Conservation (phyloP, 1,140 invertebrate species). For the Odontomachus brunneus region DNA sequence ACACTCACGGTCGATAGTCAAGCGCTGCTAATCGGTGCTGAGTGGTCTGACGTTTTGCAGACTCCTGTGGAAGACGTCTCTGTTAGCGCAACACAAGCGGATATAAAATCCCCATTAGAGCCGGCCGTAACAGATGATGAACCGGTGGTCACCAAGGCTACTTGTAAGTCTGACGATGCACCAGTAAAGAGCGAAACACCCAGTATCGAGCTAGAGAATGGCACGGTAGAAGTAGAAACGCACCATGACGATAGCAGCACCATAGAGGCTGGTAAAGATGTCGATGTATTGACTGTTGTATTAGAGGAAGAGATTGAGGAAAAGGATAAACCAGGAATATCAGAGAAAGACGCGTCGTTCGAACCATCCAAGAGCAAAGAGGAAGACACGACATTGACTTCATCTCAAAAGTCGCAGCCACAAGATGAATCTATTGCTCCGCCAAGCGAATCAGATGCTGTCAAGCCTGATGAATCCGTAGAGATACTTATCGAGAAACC, state of each 20-base stretch:
- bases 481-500: background rate
- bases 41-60: constrained; percentile 77
- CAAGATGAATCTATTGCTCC: background rate
- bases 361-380: background rate
- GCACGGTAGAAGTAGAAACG: constrained; percentile 84
- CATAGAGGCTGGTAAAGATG: constrained; percentile 77
- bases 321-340: background rate
- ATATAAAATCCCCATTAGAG: constrained; percentile 63
- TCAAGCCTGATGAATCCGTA: constrained; percentile 31
- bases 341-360: background rate
- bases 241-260: constrained; percentile 81
- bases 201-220: constrained; percentile 79
- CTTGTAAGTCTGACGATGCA: constrained; percentile 83
- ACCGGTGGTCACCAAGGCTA: constrained; percentile 74
- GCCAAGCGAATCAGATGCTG: background rate
- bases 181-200: constrained; percentile 77
- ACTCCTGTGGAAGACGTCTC: constrained; percentile 69
- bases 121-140: constrained; percentile 65
- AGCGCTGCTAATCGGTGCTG: constrained; percentile 75
- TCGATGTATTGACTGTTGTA: constrained; percentile 73
- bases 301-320: constrained; percentile 61
- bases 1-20: constrained; percentile 56
- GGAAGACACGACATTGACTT: background rate
- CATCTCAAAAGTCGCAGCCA: background rate
- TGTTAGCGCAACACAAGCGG: constrained; percentile 41